Base-by-base conservation (phyloP, 2,797 vertebrate genomes). In the Harpagifer antarcticus region DNA sequence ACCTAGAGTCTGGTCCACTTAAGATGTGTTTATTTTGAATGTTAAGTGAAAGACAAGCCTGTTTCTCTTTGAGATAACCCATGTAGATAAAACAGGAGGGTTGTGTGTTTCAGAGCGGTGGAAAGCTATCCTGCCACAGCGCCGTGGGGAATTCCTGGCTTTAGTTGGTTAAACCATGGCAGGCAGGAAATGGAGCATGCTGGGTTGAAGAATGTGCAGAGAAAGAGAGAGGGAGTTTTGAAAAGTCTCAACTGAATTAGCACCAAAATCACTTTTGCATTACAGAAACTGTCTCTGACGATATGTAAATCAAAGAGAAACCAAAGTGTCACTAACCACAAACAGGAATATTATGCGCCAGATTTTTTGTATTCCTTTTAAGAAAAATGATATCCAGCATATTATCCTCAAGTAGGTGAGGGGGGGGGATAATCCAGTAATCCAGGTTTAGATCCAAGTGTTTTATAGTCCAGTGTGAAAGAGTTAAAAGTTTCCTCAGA, bases 121-220 rank as follows among this genome's bases (percentile, higher is more conserved):
- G 50, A 50, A 8, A 64, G 60, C 52, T 58, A 53, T 66, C 33
- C 83, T 78, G 72, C 77, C 81, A 68, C 68, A 67, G 67, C 27
- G 61, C 83, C 69, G 5, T 12, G 20, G 86, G 85, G 81, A 81
- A 80, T 83, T 87, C 79, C 78, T 81, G 69, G 69, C 65, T 72
- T 31, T 82, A 74, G 61, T 68, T 42, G 74, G 84, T 79, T 83
- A 60, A 10, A 79, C 12, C 54, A 60, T 17, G 67, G 80, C 73
- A 72, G 78, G 82, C 86, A 92, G 88, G 88, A 91, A 89, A 87
- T 68, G 78, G 74, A 87, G 66, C 78, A 57, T 4, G 69, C 77
- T 9, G 82, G 17, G 60, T 47, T 67, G 27, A 76, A 74, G 68
- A 82, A 77, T 40, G 66, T 15, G 31, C 20, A 19, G 56, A 53